Evolutionary conservation across 1,140 invertebrate genomes (phyloP), one percentile per base, ranked within the genome.

Genomic region (Drosophila nannoptera): DNA sequence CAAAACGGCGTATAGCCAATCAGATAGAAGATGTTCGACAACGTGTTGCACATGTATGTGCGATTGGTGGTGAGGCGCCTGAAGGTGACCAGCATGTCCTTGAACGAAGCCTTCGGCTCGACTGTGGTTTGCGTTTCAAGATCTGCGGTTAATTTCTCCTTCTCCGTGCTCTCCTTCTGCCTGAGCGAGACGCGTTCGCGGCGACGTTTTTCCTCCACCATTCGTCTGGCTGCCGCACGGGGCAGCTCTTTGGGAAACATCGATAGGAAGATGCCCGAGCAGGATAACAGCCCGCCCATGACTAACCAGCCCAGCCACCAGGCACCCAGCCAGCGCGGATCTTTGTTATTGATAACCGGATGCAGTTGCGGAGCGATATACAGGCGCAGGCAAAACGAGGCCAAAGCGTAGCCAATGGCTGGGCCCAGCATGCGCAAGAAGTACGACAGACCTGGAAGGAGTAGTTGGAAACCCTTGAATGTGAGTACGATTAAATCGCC

Each of bases 251-350:
- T 93, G 6, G 93, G 94, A 69, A 94, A 94, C 35, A 94, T 89
- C 0, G 92, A 91, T 2, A 94, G 89, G n/a, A 94, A 88, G 5
- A 92, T 91, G 0, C 93, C 91, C 32, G 93, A 92, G 16, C 94
- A 54, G n/a, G 93, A 90, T 0, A 94, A 90, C 2, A 94, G 75
- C 0, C 91, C 80, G n/a, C 92, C 94, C 56, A 94, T 90, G 7
- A 95, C 91, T 32, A 95, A 91, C 94, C 92, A 96, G 22, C 95
- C 95, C 31, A 95, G 72, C 94, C 94, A 95, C 94, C 94, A 95
- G 8, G 94, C 94, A 2, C 94, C 94, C 14, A 95, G 78, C 94
- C 94, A 95, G 66, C 94, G 90, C 2, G 94, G 94, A 90, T 95
- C 94, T 72, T 92, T 90, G 36, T 91, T 93, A 9, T 90, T 91